Conservation (phyloP, 2,797 vertebrate species). For the Cyclopterus lumpus region DNA sequence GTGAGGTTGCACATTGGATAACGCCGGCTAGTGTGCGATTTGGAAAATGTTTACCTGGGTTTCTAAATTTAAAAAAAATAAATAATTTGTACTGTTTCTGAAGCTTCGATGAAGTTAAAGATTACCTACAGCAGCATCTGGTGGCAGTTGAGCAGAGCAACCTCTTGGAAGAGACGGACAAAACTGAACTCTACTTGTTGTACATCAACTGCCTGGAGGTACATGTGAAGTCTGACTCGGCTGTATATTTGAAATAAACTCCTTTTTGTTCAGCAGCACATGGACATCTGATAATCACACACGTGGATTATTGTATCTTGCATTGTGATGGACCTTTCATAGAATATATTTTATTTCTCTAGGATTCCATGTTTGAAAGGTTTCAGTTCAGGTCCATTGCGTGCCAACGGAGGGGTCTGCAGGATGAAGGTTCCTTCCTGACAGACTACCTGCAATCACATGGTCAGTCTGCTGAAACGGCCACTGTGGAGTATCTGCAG, state of each 20-base stretch:
- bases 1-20: constrained; percentile 71
- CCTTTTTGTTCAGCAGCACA: not conserved
- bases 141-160: constrained; percentile 83
- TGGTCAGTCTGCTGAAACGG: constrained; percentile 18
- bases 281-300: not conserved
- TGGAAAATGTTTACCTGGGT: not conserved
- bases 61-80: constrained; percentile 3
- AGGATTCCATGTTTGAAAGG: constrained; percentile 94
- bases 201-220: constrained; percentile 96
- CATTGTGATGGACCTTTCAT: not conserved
- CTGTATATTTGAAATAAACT: constrained; percentile 3
- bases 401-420: constrained; percentile 58
- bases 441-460: constrained; percentile 45
- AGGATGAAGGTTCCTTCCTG: constrained; percentile 83
- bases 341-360: constrained; percentile 5
- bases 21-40: fast-evolving
- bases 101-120: constrained; percentile 90
- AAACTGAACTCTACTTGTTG: constrained; percentile 90
- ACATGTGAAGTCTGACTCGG: not conserved
- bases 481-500: constrained; percentile 88
- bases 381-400: constrained; percentile 73
- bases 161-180: constrained; percentile 85
- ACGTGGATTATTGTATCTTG: constrained; percentile 5
- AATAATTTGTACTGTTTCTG: constrained; percentile 28
- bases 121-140: constrained; percentile 88